phyloP scores from a whole-genome alignment of 2,888 invertebrate genomes.

The Tiliacea aurago region DNA sequence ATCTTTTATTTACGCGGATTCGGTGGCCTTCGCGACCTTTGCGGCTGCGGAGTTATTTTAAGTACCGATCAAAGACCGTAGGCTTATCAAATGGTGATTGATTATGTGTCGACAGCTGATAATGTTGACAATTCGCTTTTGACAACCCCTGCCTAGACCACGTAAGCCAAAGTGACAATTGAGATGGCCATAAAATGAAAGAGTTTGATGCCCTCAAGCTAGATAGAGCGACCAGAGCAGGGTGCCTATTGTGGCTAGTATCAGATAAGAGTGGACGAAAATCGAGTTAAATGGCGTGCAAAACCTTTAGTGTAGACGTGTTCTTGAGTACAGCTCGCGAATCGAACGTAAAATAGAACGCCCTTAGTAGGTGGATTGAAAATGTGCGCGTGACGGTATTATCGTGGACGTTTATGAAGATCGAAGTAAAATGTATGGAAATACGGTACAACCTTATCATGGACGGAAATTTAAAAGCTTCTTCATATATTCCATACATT shows the following conservation, averaged over 20 bases:
- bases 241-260: background rate
- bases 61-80: conserved; percentile 2
- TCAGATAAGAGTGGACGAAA: background rate
- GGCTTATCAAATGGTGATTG: conserved; percentile 11
- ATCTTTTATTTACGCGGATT: conserved; percentile 24
- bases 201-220: background rate
- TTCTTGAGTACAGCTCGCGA: background rate
- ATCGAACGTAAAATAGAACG: background rate
- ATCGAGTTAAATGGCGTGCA: background rate
- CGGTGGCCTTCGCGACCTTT: background rate
- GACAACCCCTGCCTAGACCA: background rate
- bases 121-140: background rate
- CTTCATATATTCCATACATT: too few species aligned
- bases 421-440: too few species aligned
- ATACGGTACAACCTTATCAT: too few species aligned
- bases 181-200: too few species aligned
- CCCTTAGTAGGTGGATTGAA: background rate
- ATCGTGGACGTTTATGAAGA: too few species aligned
- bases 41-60: conserved; percentile 9
- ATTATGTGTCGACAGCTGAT: conserved; percentile 13
- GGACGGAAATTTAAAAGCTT: too few species aligned
- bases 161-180: background rate
- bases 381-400: background rate
- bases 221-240: background rate
- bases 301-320: background rate